A percentile compares a stretch with the other conserved stretches of the same genome.
Evolutionary conservation across 2,797 vertebrate genomes (phyloP).

Genomic region (Sebastes jordani): DNA sequence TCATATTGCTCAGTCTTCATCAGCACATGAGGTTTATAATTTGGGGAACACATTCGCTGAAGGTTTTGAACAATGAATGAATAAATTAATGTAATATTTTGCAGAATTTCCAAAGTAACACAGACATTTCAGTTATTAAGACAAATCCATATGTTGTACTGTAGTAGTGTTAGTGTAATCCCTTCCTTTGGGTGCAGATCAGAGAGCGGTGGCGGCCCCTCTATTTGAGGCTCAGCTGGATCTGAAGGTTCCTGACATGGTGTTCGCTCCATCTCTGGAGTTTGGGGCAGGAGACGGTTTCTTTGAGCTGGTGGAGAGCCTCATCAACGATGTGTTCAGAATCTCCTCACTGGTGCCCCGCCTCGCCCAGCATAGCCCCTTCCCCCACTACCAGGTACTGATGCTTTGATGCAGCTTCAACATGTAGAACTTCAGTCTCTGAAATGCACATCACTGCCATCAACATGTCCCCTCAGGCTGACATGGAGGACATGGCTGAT

Average conservation of each 20-base stretch:
- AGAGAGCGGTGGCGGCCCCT: slow-evolving; percentile 77
- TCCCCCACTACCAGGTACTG: slow-evolving; percentile 91
- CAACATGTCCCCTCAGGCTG: slow-evolving; percentile 74
- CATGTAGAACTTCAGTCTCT: neutral
- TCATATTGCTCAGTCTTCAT: neutral
- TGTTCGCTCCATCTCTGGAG: slow-evolving; percentile 90
- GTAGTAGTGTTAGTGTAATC: neutral
- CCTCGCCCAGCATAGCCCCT: slow-evolving; percentile 75
- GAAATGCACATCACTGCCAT: neutral
- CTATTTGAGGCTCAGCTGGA: slow-evolving; percentile 90
- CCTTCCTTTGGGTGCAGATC: slow-evolving; percentile 75
- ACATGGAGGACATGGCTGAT: slow-evolving; percentile 86
- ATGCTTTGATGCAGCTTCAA: neutral
- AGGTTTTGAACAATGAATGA: neutral
- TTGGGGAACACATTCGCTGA: neutral
- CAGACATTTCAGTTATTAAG: neutral
- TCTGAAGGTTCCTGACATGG: slow-evolving; percentile 86
- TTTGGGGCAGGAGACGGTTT: slow-evolving; percentile 79
- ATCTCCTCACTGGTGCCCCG: slow-evolving; percentile 88
- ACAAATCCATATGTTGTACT: neutral
- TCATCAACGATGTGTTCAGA: slow-evolving; percentile 85
- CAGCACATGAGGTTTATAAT: neutral
- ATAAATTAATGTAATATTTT: neutral
- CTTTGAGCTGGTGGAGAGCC: slow-evolving; percentile 84
- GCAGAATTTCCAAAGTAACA: neutral